Conservation (phyloP, 2,888 invertebrate genomes). For the Brachyopa scutellaris region DNA sequence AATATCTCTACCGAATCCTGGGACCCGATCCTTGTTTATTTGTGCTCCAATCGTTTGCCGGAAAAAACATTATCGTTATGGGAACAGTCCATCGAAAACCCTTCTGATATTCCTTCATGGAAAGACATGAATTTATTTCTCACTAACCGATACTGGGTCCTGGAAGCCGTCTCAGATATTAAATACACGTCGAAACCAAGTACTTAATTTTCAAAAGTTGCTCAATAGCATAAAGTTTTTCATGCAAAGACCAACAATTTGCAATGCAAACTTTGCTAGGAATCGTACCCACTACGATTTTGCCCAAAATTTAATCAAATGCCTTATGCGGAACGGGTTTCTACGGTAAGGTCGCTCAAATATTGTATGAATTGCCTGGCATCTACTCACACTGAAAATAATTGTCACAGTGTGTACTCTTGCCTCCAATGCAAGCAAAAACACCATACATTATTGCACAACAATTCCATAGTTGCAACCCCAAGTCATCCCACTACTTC, state of each 20-base stretch:
- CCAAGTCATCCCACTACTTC: no score
- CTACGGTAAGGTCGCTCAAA: background rate
- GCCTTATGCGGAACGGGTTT: background rate
- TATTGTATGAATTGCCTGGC: slow-evolving; percentile 3
- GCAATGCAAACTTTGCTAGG: slow-evolving; percentile 7
- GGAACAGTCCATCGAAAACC: background rate
- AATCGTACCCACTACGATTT: background rate
- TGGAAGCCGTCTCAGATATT: no score
- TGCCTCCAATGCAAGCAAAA: background rate
- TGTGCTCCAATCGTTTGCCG: no score
- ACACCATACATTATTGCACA: background rate
- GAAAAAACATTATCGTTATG: background rate
- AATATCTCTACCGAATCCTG: no score
- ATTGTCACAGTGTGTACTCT: slow-evolving; percentile 1
- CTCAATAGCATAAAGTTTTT: slow-evolving; percentile 1
- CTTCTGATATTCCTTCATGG: background rate
- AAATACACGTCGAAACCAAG: background rate
- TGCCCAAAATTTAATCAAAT: background rate
- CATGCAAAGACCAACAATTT: background rate
- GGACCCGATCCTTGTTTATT: no score
- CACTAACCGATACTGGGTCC: background rate
- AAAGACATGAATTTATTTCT: background rate
- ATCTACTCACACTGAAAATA: background rate
- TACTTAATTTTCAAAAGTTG: background rate
- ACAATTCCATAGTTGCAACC: no score